Conservation (phyloP, 2,888 invertebrate species). For the Erebia ligea region DNA sequence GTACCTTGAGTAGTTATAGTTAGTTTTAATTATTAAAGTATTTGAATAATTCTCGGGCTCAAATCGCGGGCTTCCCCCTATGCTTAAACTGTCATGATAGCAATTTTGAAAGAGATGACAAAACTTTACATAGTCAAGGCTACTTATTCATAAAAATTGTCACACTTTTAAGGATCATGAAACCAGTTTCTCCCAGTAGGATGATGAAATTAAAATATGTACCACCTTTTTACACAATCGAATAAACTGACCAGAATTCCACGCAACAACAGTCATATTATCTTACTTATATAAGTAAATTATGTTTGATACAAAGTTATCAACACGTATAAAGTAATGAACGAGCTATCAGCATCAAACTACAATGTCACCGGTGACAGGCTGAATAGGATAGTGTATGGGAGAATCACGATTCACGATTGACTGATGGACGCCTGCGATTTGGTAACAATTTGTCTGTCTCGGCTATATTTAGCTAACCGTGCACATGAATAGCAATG, state of each 20-base stretch:
- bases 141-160: no score
- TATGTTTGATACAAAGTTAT: constrained; percentile 19
- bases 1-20: no score
- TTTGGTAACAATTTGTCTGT: constrained; percentile 16
- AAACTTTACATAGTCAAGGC: no score
- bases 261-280: neutral
- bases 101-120: no score
- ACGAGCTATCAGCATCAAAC: constrained; percentile 23
- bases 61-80: no score
- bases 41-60: no score
- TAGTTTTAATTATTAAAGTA: no score
- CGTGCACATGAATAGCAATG: neutral
- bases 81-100: no score
- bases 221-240: neutral
- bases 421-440: constrained; percentile 24
- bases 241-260: neutral
- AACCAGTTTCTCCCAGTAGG: neutral
- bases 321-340: constrained; percentile 32
- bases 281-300: neutral
- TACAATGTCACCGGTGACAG: constrained; percentile 38
- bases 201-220: neutral
- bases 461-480: constrained; percentile 7
- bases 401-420: constrained; percentile 45
- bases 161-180: no score
- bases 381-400: constrained; percentile 65